These are phyloP conservation scores for Plecotus auritus DNA, from an alignment of 2,113 vertebrate genomes.

Conservation along the genomic window DNA sequence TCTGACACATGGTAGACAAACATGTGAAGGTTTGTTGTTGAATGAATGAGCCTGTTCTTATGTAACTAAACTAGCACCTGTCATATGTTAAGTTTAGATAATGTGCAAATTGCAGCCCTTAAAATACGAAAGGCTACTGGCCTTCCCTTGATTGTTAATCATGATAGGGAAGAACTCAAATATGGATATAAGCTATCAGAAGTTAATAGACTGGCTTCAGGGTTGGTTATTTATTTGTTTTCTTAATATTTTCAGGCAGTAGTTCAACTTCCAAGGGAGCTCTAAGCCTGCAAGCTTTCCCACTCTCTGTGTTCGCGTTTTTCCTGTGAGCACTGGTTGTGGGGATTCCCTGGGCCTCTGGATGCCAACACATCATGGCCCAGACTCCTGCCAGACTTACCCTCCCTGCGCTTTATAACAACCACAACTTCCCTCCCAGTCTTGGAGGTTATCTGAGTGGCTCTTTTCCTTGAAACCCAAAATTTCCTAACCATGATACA, in stretches of 20 bases:
- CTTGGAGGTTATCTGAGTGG: neutral
- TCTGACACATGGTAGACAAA: neutral
- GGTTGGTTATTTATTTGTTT: neutral
- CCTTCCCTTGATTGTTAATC: neutral
- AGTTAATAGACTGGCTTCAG: neutral
- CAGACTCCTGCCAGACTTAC: neutral
- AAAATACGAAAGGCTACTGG: neutral
- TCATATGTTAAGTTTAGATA: neutral
- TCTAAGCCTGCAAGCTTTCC: neutral
- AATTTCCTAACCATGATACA: neutral
- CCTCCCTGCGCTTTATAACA: neutral
- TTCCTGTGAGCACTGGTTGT: neutral
- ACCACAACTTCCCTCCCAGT: neutral
- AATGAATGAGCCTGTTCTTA: neutral
- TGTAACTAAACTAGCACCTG: neutral
- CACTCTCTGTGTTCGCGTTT: neutral
- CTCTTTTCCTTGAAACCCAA: neutral
- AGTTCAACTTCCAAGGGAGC: neutral
- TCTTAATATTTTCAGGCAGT: neutral
- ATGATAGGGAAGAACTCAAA: neutral
- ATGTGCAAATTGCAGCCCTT: neutral
- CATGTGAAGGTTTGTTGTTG: neutral
- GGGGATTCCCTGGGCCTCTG: neutral
- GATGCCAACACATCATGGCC: no score
- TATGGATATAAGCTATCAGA: neutral